Base-by-base conservation (phyloP, 2,888 invertebrate genomes). In the Charanyca ferruginea region DNA sequence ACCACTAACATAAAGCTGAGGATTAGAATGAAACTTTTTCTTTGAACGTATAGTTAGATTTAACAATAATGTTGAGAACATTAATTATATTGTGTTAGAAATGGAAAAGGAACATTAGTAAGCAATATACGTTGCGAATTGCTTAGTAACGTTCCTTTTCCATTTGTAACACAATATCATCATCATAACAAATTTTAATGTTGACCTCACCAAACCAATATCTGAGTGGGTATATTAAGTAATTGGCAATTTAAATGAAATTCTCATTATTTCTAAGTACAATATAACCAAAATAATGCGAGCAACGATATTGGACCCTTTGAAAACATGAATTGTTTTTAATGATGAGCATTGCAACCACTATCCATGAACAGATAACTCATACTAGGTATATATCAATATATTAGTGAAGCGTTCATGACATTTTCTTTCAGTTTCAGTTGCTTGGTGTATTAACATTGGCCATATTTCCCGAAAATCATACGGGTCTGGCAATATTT, bases 171-270 rank as follows among this genome's bases (percentile, higher is more conserved):
- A n/a, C n/a, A n/a, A 42, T 48, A 44, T 28, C 16, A 7, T 18
- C 18, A 13, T 32, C 16, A 47, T 23, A 16, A n/a, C n/a, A n/a
- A n/a, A n/a, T n/a, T n/a, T n/a, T n/a, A n/a, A 9, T 35, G 57
- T 44, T 35, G 18, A 48, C 45, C 42, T 55, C 42, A 13, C 35
- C 13, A 48, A 58, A 57, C 23, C 20, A 44, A 41, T 25, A 25
- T 32, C 5, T 28, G 20, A 35, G 6, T 38, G 16, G 38, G 38
- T 38, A 11, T 8, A 32, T 25, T 11, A 59, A 59, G 65, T 61
- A 71, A 66, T 71, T 77, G 66, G 52, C 52, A 65, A 76, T 69
- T 66, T 66, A 38, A 65, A 57, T 66, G 18, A n/a, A 68, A 57
- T 73, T 67, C n/a, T 64, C 2, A 55, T 63, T 57, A 58, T 51